These are phyloP conservation scores for Pollenia angustigena DNA, from an alignment of 2,888 invertebrate genomes.

Conservation along the genomic window DNA sequence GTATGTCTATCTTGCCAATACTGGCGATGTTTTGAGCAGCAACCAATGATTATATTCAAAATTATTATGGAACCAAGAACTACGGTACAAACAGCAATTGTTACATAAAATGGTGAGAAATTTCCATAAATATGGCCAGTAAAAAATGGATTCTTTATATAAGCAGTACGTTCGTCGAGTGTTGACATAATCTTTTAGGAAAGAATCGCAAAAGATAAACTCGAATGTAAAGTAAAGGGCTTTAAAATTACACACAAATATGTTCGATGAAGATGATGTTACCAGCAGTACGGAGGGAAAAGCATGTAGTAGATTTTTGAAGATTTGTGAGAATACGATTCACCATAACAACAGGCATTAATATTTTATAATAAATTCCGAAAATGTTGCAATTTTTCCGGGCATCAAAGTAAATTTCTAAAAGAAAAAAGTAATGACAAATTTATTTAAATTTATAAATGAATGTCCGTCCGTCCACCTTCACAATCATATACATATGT, in stretches of 20 bases:
- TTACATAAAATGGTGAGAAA: conserved; percentile 93
- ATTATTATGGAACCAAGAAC: conserved; percentile 89
- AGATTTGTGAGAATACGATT: conserved; percentile 3
- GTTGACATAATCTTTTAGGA: conserved; percentile 85
- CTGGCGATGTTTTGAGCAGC: conserved; percentile 90
- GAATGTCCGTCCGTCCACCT: not conserved
- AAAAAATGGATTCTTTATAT: conserved; percentile 87
- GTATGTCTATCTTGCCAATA: conserved; percentile 94
- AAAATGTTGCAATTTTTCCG: not conserved
- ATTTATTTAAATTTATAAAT: not conserved
- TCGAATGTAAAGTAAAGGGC: not conserved
- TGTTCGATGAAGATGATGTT: not conserved
- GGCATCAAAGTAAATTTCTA: not conserved
- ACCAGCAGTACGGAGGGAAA: not conserved
- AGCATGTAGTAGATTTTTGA: not conserved
- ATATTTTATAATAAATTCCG: not conserved
- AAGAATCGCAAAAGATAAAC: not conserved
- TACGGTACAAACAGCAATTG: conserved; percentile 91
- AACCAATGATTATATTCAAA: conserved; percentile 91
- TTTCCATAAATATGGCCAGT: conserved; percentile 87
- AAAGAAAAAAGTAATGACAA: not conserved
- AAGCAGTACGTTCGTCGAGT: conserved; percentile 87
- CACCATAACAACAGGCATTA: conserved; percentile 20
- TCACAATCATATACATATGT: not conserved
- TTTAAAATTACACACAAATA: not conserved